phyloP scores from a whole-genome alignment of 2,797 vertebrate genomes.

The Clarias platycephalus region DNA sequence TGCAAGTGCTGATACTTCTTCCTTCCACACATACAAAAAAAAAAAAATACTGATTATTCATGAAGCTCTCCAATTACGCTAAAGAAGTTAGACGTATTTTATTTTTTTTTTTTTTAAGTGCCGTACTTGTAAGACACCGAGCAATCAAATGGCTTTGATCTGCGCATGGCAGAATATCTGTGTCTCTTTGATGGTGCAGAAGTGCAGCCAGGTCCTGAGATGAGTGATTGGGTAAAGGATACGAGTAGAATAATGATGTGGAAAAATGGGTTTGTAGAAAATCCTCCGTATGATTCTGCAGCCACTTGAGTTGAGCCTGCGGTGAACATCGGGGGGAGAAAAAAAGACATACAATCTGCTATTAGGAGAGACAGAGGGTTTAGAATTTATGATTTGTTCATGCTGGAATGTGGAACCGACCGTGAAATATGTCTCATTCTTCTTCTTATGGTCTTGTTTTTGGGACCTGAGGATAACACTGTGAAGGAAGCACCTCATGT shows the following conservation, averaged over 20 bases:
- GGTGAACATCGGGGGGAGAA: neutral
- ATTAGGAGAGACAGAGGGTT: neutral
- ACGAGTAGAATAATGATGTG: neutral
- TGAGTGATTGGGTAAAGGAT: slow-evolving; percentile 32
- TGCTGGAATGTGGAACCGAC: neutral
- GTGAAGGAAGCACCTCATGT: neutral
- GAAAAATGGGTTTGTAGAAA: neutral
- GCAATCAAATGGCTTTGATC: slow-evolving; percentile 45
- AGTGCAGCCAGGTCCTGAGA: neutral
- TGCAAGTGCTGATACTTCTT: slow-evolving; percentile 49
- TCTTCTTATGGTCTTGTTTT: neutral
- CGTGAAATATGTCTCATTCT: neutral
- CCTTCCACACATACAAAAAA: slow-evolving; percentile 25
- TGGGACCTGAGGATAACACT: neutral
- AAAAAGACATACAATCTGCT: neutral
- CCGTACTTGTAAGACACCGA: neutral
- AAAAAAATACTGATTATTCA: slow-evolving; percentile 46
- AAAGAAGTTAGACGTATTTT: slow-evolving; percentile 34
- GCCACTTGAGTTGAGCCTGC: neutral
- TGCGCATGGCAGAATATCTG: slow-evolving; percentile 7
- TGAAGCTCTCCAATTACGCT: slow-evolving; percentile 55
- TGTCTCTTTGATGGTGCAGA: slow-evolving; percentile 18
- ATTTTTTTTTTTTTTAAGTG: neutral
- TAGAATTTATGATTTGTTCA: neutral
- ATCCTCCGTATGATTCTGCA: neutral